Conservation (phyloP, 2,888 invertebrate genomes). For the Parasteatoda lunata region DNA sequence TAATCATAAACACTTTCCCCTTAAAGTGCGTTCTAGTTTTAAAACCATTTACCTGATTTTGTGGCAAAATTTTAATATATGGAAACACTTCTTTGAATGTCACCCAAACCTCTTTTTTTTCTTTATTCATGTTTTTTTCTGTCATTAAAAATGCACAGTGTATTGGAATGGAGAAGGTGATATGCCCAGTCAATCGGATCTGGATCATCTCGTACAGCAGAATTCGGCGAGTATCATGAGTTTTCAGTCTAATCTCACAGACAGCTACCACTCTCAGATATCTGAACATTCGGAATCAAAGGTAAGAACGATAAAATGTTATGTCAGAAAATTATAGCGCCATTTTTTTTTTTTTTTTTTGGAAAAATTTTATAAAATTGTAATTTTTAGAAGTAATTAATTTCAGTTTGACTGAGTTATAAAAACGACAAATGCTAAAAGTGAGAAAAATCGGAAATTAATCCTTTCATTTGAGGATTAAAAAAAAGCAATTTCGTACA, state of each 20-base stretch:
- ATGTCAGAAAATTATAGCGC: not conserved
- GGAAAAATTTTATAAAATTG: not conserved
- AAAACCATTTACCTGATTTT: too few species aligned
- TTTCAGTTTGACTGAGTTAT: not conserved
- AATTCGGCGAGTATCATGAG: slow-evolving; percentile 57
- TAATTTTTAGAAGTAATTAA: not conserved
- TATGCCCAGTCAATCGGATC: slow-evolving; percentile 17
- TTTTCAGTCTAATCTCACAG: slow-evolving; percentile 50
- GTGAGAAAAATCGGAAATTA: too few species aligned
- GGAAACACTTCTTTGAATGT: too few species aligned
- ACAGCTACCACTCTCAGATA: slow-evolving; percentile 46
- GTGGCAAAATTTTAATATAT: too few species aligned
- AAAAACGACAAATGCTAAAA: not conserved
- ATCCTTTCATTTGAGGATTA: too few species aligned
- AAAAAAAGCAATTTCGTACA: too few species aligned
- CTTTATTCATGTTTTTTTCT: too few species aligned
- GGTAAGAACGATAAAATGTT: slow-evolving; percentile 9
- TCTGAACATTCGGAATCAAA: slow-evolving; percentile 56
- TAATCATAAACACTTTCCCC: too few species aligned
- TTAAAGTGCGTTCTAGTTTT: too few species aligned
- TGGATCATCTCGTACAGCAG: slow-evolving; percentile 30
- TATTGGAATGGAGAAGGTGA: slow-evolving; percentile 53
- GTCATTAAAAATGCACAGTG: slow-evolving; percentile 5
- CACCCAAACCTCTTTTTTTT: too few species aligned
- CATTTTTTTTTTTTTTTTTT: not conserved